Evolutionary conservation across 2,888 invertebrate species (phyloP), one percentile per base, ranked within the genome.

Genomic region (Epinotia nisella): DNA sequence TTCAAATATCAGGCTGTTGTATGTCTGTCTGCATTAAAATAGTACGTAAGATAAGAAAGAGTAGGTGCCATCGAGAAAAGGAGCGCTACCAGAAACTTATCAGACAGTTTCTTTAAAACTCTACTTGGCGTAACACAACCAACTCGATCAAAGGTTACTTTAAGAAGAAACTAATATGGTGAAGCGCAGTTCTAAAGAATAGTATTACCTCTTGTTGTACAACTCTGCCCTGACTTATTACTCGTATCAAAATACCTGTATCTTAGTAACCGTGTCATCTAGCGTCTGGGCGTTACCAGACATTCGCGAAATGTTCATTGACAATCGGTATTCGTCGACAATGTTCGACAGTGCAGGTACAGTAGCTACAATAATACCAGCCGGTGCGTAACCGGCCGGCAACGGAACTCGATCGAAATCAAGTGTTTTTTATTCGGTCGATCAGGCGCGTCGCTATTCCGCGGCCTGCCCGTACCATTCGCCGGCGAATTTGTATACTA

Each of bases 381-480:
- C 70, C 76, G 77, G 78, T 80, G 76, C 78, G 76, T 80, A 78
- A 79, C 78, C 77, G 70, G 61, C 70, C 74, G 75, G 76, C 68
- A 76, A 76, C 78, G 78, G 77, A 79, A 78, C 74, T 79, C 74
- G 77, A 81, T 77, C 75, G 85, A 89, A 86, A 88, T 83, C 79
- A 86, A 86, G 83, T 86, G 84, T 85, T 68, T 76, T 82, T 80
- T 84, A 62, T 84, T 81, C 81, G 80, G 80, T 74, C 78, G 83
- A 84, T 79, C 80, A 80, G 79, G 83, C 84, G 82, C 80, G 80
- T 82, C 78, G 77, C 81, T 79, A 79, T 82, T 82, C 77, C 79
- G 82, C 85, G 81, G 78, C 76, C 79, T 69, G 83, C 78, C 83
- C 81, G 89, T 86, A 80, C 89, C 88, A 87, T 89, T 24, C 88